Evolutionary conservation across 1,140 invertebrate species (phyloP).

Genomic region (Bicyclus anynana): DNA sequence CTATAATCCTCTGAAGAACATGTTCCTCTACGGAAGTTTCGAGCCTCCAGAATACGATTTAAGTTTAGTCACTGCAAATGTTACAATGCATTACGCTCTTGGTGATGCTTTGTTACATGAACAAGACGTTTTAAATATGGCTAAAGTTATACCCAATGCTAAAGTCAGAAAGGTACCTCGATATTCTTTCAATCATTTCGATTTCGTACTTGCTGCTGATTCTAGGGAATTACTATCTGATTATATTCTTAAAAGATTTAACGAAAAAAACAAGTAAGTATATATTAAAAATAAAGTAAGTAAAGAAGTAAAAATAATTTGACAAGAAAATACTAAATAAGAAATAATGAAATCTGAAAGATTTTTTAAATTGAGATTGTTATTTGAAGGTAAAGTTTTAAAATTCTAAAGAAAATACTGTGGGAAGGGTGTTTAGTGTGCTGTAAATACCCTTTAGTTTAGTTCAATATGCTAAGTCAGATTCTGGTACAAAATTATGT

Average conservation of each 20-base stretch:
- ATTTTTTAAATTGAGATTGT: too few species aligned
- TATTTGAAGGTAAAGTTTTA: too few species aligned
- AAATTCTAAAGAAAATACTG: too few species aligned
- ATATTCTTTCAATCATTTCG: constrained; percentile 17
- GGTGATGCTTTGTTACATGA: constrained; percentile 48
- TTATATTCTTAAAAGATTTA: constrained; percentile 19
- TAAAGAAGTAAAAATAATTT: too few species aligned
- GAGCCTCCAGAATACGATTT: constrained; percentile 48
- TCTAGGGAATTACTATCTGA: constrained; percentile 22
- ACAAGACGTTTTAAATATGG: constrained; percentile 55
- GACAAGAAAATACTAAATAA: too few species aligned
- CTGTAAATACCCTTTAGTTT: too few species aligned
- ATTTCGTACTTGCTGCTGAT: constrained; percentile 19
- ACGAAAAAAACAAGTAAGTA: too few species aligned
- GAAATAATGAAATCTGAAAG: not conserved
- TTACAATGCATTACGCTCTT: constrained; percentile 57
- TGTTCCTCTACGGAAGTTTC: constrained; percentile 33
- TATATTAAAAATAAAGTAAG: not conserved
- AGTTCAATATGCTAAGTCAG: not conserved
- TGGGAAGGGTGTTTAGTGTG: too few species aligned
- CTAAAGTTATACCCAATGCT: constrained; percentile 41
- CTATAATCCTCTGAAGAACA: constrained; percentile 33
- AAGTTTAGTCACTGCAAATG: constrained; percentile 34
- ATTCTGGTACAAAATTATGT: not conserved
- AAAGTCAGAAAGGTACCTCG: constrained; percentile 38